Base-by-base conservation (phyloP, 2,888 invertebrate genomes). In the Plutella xylostella region DNA sequence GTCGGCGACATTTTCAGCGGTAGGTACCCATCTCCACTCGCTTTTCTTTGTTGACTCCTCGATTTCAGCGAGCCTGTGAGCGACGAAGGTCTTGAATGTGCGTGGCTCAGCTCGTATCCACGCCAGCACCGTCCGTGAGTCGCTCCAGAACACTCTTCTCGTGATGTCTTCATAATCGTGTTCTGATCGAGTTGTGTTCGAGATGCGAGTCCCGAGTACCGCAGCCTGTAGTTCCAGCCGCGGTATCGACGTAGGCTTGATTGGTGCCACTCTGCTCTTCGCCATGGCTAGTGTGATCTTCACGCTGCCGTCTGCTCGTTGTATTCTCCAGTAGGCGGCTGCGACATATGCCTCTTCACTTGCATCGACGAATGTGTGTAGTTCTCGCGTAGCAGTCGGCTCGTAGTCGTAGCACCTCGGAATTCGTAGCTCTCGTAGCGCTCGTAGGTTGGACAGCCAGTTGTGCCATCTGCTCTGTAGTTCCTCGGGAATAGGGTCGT, bases 11-110 rank as follows among this genome's bases (percentile, higher is more conserved):
- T 43, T 43, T 12, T 28, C n/a, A 3, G 14, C 41, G 0, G 49
- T 42, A 2, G 51, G 51, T 2, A 56, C 46, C 47, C 49, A 54
- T 14, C 45, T 25, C 55, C 53, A 55, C 2, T 51, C 37, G 1
- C 25, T 17, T 1, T 20, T 17, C 2, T 22, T 11, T 4, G 41
- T 14, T n/a, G 41, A 20, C 19, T 45, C 41, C 12, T 45, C 45
- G 11, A 46, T 46, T 34, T 46, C 46, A 7, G 12, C 43, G 11
- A 46, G 19, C 3, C 46, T 31, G 25, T 46, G 31, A 6, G 46
- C 42, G 1, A 43, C 39, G 34, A 43, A 46, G n/a, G 34, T 11
- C n/a, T 46, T 43, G n/a, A 43, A 46, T 33, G 5, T 30, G 11
- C 46, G 46, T 6, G 40, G 11, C 4, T 43, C 33, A 15, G 20